Conservation (phyloP, 2,888 invertebrate species). For the Catonia carolina region DNA sequence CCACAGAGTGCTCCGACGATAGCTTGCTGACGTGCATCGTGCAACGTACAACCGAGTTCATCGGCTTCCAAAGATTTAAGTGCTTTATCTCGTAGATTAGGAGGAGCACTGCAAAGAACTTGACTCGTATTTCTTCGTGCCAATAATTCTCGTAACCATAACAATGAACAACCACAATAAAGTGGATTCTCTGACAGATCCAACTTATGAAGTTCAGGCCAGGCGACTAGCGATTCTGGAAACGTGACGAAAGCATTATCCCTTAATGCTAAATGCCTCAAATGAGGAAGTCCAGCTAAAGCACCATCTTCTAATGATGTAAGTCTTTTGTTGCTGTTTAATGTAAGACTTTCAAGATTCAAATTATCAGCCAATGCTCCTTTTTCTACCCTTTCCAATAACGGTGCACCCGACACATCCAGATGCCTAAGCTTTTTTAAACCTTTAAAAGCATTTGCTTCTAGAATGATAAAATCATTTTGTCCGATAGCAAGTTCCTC, state of each 20-base stretch:
- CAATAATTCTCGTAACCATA: conserved; percentile 71
- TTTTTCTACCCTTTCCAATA: conserved; percentile 63
- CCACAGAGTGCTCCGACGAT: conserved; percentile 70
- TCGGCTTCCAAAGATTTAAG: conserved; percentile 63
- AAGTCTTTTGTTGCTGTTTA: conserved; percentile 72
- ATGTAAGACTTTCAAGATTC: conserved; percentile 67
- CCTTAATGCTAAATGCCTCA: conserved; percentile 65
- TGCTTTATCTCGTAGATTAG: conserved; percentile 61
- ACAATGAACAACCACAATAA: conserved; percentile 68
- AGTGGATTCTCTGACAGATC: conserved; percentile 79
- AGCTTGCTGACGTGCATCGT: conserved; percentile 71
- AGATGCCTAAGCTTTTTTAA: conserved; percentile 67
- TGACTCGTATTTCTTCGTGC: conserved; percentile 57
- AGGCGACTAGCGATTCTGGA: conserved; percentile 71
- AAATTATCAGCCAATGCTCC: conserved; percentile 74
- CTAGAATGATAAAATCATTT: conserved; percentile 66
- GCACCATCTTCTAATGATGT: conserved; percentile 67
- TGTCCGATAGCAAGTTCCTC: conserved; percentile 78
- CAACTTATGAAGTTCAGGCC: conserved; percentile 65
- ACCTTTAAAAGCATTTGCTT: conserved; percentile 65
- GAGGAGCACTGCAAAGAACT: conserved; percentile 67
- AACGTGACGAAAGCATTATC: conserved; percentile 71
- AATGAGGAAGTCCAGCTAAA: conserved; percentile 68
- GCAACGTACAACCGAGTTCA: conserved; percentile 73
- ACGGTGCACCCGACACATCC: conserved; percentile 71